Base-by-base conservation (phyloP, 1,140 invertebrate species). In the Drosophila elegans region DNA sequence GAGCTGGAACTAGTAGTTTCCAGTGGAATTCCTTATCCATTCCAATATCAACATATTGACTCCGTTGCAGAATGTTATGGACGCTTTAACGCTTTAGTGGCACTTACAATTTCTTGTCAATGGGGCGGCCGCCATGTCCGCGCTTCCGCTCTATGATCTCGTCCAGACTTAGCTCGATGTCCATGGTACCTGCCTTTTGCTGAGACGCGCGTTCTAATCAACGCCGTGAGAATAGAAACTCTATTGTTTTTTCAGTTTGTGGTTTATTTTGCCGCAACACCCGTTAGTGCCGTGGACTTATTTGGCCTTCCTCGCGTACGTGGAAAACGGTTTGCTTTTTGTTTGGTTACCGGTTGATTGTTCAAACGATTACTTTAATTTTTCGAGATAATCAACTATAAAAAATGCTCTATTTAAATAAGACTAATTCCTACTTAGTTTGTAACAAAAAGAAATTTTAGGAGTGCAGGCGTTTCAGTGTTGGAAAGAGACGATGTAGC, bases 111-210 rank as follows among this genome's bases (percentile, higher is more conserved):
- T 72, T 88, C 52, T 76, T 88, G 21, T 78, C 78, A 10, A 27
- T 48, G 41, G 34, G 72, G 25, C 72, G 60, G 25, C 48, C 46
- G 32, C 61, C 78, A 1, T 60, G 21, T 9, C 45, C 53, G 41
- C 82, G 82, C 12, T 86, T 86, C 11, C 71, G 82, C 42, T 88
- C 83, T 29, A 86, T 86, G 34, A 86, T 86, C 54, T 86, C 82
- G 48, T 86, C 82, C 52, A 86, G 56, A 38, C 74, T 88, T 7
- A 86, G 56, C 11, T 86, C 83, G 46, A 86, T 69, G 27, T 82
- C 79, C 63, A 82, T 68, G 4, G 27, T 27, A 11, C 46, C n/a
- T 2, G 63, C 6, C 36, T 44, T 13, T 38, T n/a, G 10, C 11
- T 16, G 6, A 16, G 10, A 27, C 10, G 61, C 42, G 55, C 60